Evolutionary conservation across 2,888 invertebrate genomes (phyloP), one percentile per base, ranked within the genome.

Genomic region (Drosophila phalerata): DNA sequence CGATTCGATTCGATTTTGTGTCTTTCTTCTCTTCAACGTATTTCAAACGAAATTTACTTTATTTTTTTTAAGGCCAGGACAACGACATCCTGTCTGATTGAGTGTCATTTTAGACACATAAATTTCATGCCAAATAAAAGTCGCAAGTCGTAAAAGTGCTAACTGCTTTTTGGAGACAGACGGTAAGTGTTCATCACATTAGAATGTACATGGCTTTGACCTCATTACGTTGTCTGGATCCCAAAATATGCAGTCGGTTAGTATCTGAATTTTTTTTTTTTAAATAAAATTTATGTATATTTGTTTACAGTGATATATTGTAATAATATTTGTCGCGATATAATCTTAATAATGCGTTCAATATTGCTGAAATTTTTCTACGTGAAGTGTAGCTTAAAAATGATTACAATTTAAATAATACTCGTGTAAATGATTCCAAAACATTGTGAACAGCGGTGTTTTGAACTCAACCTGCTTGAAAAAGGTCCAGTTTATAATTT

Each of bases 1-100:
- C 72, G 73, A 76, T 80, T 81, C 81, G 78, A 73, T 81, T 85
- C 68, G 70, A 79, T 73, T 70, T 88, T 56, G 30, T 56, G 10
- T 34, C 42, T 32, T 30, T 22, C 22, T 22, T 22, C 19, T 42
- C 57, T 61, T 70, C 30, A 64, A 51, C 69, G 60, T 70, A 73
- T 68, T 58, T 52, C 65, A 63, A 82, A 73, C 56, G 61, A 56
- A 51, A 52, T 48, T 43, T 25, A 34, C 43, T 8, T 11, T 48
- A 6, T 10, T 45, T 37, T 37, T 51, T 42, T 62, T 49, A 43
- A 48, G 30, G 67, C 55, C 60, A 58, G 56, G 25, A 69, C 58
- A 69, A 69, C 55, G 73, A 74, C 55, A 77, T 81, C 47, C 61
- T 25, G 53, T 47, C 68, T 88, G 82, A 89, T 89, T 81, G 69